phyloP scores from a whole-genome alignment of 1,140 invertebrate genomes.

The Physella acuta region DNA sequence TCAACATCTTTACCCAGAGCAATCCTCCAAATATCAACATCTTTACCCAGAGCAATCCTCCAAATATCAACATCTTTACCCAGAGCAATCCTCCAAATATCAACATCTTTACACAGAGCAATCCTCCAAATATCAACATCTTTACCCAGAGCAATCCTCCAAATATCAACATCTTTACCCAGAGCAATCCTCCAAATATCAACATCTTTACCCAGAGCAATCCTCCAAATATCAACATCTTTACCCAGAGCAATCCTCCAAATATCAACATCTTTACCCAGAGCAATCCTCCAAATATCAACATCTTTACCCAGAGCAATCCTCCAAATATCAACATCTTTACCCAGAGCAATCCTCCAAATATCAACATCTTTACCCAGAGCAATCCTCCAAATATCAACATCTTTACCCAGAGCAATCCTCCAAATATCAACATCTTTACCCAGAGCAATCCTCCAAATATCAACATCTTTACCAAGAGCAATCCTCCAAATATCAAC shows the following conservation, averaged over 20 bases:
- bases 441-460: conserved; percentile 62
- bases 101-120: conserved; percentile 57
- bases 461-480: conserved; percentile 58
- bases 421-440: no score
- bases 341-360: conserved; percentile 62
- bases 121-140: no score
- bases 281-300: conserved; percentile 60
- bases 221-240: no score
- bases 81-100: conserved; percentile 61
- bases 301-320: conserved; percentile 60
- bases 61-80: no score
- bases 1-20: conserved; percentile 58
- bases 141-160: conserved; percentile 60
- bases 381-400: conserved; percentile 61
- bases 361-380: no score
- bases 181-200: conserved; percentile 61
- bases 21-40: no score
- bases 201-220: conserved; percentile 59
- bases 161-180: no score
- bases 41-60: conserved; percentile 59
- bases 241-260: conserved; percentile 61
- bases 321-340: no score
- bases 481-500: conserved; percentile 62
- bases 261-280: no score
- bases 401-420: conserved; percentile 59